Evolutionary conservation across 2,113 vertebrate species (phyloP).

Genomic region (Nibea albiflora): DNA sequence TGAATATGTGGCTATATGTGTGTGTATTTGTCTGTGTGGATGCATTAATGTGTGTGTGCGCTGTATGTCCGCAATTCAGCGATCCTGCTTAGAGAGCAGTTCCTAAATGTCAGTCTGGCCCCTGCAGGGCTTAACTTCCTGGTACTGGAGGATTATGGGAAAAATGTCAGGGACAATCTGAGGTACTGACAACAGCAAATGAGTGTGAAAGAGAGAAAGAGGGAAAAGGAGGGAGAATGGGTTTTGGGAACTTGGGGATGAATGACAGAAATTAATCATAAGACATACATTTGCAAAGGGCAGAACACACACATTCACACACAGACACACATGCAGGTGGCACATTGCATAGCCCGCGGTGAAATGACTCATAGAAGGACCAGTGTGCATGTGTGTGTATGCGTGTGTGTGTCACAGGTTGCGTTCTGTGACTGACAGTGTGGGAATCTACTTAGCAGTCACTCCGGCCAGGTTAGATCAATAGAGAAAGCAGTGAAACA

Average conservation of each 20-base stretch:
- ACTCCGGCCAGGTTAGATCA: conserved; percentile 43
- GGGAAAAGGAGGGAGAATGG: conserved; percentile 32
- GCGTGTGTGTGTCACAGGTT: conserved; percentile 3
- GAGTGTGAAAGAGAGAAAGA: conserved; percentile 44
- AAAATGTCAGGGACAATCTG: conserved; percentile 80
- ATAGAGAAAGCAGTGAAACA: conserved; percentile 36
- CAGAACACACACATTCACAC: conserved; percentile 33
- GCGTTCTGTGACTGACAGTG: conserved; percentile 42
- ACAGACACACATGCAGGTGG: conserved; percentile 38
- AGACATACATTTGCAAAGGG: conserved; percentile 60
- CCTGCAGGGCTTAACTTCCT: conserved; percentile 81
- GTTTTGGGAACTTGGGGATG: conserved; percentile 60
- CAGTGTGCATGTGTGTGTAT: neutral
- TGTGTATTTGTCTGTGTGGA: neutral
- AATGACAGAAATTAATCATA: conserved; percentile 70
- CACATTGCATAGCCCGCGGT: conserved; percentile 33
- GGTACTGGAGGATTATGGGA: conserved; percentile 80
- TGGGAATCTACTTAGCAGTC: conserved; percentile 36
- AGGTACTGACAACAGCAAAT: conserved; percentile 72
- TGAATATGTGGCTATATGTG: neutral
- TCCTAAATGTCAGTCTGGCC: conserved; percentile 80
- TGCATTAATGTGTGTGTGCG: conserved; percentile 28
- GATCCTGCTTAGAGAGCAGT: conserved; percentile 76
- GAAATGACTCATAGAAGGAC: conserved; percentile 40
- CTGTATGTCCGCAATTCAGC: conserved; percentile 44